phyloP scores from a whole-genome alignment of 2,888 invertebrate species.

The Heliconius sara region DNA sequence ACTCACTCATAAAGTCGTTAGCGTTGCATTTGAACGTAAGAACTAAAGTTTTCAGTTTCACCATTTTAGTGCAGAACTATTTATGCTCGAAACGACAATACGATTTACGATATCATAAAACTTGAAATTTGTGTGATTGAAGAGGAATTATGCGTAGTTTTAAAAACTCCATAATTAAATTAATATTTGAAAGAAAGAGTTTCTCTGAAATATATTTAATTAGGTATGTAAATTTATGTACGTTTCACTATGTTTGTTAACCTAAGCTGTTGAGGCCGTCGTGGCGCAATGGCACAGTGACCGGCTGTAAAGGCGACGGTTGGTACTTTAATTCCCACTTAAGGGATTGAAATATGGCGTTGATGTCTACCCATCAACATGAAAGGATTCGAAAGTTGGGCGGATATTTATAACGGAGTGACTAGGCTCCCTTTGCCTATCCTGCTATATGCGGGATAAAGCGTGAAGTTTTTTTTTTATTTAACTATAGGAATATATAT shows the following conservation, averaged over 20 bases:
- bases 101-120: slow-evolving; percentile 26
- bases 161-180: neutral
- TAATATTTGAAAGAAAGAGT: too few relatives aligned
- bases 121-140: neutral
- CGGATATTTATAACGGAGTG: too few relatives aligned
- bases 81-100: slow-evolving; percentile 37
- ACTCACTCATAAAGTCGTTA: slow-evolving; percentile 45
- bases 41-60: slow-evolving; percentile 46
- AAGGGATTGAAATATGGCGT: neutral
- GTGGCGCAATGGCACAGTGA: neutral
- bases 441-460: too few relatives aligned
- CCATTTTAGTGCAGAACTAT: slow-evolving; percentile 34
- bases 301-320: neutral
- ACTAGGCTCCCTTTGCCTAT: too few relatives aligned
- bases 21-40: slow-evolving; percentile 40
- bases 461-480: too few relatives aligned
- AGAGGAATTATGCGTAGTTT: neutral
- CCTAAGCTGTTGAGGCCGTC: neutral
- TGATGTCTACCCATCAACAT: too few relatives aligned
- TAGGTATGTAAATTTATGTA: too few relatives aligned
- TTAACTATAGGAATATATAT: too few relatives aligned
- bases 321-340: neutral
- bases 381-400: too few relatives aligned
- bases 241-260: too few relatives aligned
- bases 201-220: too few relatives aligned